phyloP scores from a whole-genome alignment of 1,140 invertebrate genomes.

The Penaeus japonicus region DNA sequence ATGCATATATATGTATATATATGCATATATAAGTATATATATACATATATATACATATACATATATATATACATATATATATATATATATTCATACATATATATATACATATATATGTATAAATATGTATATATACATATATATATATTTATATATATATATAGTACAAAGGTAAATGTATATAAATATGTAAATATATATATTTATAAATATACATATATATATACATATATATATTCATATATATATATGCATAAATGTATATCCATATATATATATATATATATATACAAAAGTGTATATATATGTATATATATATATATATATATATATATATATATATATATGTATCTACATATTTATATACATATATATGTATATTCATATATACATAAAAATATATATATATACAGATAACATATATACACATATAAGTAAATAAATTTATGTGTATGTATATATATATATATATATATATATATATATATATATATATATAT shows the following conservation, averaged over 20 bases:
- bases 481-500: not conserved
- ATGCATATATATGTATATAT: not conserved
- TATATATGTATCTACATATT: not conserved
- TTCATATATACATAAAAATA: not conserved
- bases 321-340: not conserved
- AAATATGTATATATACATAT: not conserved
- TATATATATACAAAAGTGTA: not conserved
- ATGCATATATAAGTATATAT: not conserved
- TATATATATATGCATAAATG: not conserved
- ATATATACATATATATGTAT: not conserved
- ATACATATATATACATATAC: not conserved
- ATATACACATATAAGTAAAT: not conserved
- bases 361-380: not conserved
- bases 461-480: conserved; percentile 13
- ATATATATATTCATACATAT: not conserved
- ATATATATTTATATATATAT: not conserved
- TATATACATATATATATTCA: not conserved
- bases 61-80: not conserved
- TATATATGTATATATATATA: not conserved
- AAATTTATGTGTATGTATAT: not conserved
- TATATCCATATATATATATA: not conserved
- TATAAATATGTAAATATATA: not conserved
- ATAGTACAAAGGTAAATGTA: not conserved
- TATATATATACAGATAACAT: not conserved
- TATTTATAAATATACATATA: not conserved